Base-by-base conservation (phyloP, 1,140 invertebrate genomes). In the Leptinotarsa defecta region DNA sequence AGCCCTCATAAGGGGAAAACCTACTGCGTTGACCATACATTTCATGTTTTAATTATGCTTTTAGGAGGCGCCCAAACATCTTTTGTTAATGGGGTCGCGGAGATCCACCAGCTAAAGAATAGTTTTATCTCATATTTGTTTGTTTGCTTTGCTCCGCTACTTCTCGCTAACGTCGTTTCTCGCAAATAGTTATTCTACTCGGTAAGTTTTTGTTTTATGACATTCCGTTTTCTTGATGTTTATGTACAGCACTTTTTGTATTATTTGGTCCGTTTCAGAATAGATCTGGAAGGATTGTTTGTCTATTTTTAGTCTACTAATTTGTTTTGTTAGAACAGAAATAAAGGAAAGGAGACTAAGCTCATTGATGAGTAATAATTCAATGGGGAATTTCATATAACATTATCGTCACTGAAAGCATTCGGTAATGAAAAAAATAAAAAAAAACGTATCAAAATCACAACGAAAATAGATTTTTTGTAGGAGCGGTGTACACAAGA, bases 41-140 rank as follows among this genome's bases (percentile, higher is more conserved):
- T 80, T 80, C 81, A 80, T 77, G 81, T 82, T 80, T 82, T 82
- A 82, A 82, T 81, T 82, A 81, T 80, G 78, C 81, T 82, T 82
- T 82, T 82, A 82, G 78, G 49, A 72, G 76, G 73, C 75, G 74
- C 73, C 78, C 71, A 73, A 78, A 74, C 74, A 76, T 71, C 71
- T 61, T 68, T 61, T 71, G 64, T 73, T 80, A 80, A 80, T 80
- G 79, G 75, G 73, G 74, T 73, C 78, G 62, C 78, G 65, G 63
- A 68, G 71, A 77, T 75, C 76, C 69, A 67, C 74, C 68, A 61
- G 27, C 52, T 64, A 62, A 77, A 77, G 74, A 75, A 79, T 79
- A 79, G 76, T 79, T 79, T 76, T 73, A 75, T 75, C 73, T 74
- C 76, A 71, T 76, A 74, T 74, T 77, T 24, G 69, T 69, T 77